Evolutionary conservation across 2,113 vertebrate genomes (phyloP).

Genomic region (Naja naja): DNA sequence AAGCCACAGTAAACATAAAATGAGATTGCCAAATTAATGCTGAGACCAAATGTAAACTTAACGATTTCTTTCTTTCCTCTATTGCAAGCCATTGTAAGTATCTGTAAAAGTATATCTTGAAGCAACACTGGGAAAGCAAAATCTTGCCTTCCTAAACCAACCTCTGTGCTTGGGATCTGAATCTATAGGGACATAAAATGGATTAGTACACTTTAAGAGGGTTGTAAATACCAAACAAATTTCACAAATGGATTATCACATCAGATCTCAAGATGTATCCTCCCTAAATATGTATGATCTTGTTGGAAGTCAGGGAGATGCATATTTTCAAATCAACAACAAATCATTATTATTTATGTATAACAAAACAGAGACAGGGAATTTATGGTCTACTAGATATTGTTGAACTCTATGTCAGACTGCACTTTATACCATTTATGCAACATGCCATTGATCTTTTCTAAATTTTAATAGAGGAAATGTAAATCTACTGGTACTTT

Average conservation of each 20-base stretch:
- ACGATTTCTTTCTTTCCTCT: not conserved
- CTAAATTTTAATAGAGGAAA: not conserved
- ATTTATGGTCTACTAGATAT: not conserved
- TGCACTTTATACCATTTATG: not conserved
- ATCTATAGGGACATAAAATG: not conserved
- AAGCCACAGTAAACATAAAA: not conserved
- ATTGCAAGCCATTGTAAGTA: not conserved
- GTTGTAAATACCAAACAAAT: not conserved
- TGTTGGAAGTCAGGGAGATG: not conserved
- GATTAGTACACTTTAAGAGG: not conserved
- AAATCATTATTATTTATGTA: not conserved
- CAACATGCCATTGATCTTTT: not conserved
- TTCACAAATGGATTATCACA: not conserved
- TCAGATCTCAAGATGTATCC: not conserved
- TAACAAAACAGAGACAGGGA: not conserved
- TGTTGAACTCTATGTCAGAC: not conserved
- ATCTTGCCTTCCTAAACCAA: not conserved
- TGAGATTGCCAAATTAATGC: not conserved
- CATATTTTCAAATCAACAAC: not conserved
- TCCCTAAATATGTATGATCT: not conserved
- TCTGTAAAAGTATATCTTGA: not conserved
- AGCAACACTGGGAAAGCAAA: not conserved
- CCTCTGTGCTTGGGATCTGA: not conserved
- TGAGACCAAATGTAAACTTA: not conserved
- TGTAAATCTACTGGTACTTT: not conserved